A percentile compares a stretch with the other conserved stretches of the same genome.
Evolutionary conservation across 2,888 invertebrate genomes (phyloP).

Genomic region (Camponotus fellah): DNA sequence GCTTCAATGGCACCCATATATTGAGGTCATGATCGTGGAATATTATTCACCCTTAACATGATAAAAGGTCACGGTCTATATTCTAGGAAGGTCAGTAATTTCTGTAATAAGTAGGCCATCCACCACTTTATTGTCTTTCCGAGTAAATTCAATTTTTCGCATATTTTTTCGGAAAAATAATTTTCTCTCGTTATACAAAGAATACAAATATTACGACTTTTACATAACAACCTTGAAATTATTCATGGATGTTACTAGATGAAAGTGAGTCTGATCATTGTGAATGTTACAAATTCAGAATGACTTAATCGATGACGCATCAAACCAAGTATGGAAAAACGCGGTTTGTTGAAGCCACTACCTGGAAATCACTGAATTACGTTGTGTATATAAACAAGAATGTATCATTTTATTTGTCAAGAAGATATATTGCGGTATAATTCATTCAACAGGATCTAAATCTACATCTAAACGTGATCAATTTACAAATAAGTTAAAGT

Average conservation of each 20-base stretch:
- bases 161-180: background rate
- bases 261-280: constrained; percentile 66
- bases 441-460: constrained; percentile 23
- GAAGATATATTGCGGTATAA: background rate
- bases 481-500: background rate
- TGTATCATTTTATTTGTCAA: constrained; percentile 36
- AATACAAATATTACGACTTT: constrained; percentile 12
- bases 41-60: constrained; percentile 58
- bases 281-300: constrained; percentile 73
- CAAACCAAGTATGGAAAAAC: constrained; percentile 69
- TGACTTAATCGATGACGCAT: constrained; percentile 76
- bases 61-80: constrained; percentile 76
- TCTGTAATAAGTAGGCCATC: constrained; percentile 70
- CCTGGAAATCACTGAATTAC: constrained; percentile 56
- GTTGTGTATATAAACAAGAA: constrained; percentile 10
- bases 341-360: constrained; percentile 52
- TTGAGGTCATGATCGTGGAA: constrained; percentile 60
- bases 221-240: constrained; percentile 69
- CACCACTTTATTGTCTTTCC: background rate
- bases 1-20: constrained; percentile 55
- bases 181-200: background rate
- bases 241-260: constrained; percentile 66
- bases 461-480: constrained; percentile 11
- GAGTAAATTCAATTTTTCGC: background rate
- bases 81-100: constrained; percentile 72